Percentiles rank a stretch among this genome's conserved stretches.
These are phyloP conservation scores for Acipenser transmontanus DNA, from an alignment of 2,797 vertebrate species.

Conservation along the genomic window DNA sequence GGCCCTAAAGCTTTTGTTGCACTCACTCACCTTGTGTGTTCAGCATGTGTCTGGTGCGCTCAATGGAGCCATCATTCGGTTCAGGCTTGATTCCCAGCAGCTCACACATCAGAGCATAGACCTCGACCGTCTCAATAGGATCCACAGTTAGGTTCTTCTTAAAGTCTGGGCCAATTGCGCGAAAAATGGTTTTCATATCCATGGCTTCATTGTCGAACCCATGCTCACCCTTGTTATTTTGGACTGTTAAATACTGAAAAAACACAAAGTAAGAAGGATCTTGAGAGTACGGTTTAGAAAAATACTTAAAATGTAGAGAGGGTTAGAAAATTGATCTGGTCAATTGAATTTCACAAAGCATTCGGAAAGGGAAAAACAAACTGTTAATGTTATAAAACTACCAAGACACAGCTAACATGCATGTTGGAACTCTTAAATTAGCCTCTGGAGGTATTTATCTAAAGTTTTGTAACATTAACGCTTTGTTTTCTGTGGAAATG, in stretches of 20 bases:
- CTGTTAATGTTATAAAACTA: too few relatives aligned
- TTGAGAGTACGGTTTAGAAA: background rate
- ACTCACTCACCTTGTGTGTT: conserved; percentile 24
- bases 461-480: conserved; percentile 1
- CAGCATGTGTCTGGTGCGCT: conserved; percentile 54
- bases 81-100: conserved; percentile 77
- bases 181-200: conserved; percentile 89
- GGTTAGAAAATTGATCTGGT: background rate
- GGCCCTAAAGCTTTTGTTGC: background rate
- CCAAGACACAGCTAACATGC: background rate
- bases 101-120: conserved; percentile 79
- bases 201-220: conserved; percentile 69
- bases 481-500: too few relatives aligned
- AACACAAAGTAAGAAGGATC: conserved; percentile 9
- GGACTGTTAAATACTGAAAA: conserved; percentile 64
- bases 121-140: conserved; percentile 79
- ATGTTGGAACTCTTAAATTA: background rate
- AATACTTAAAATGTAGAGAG: background rate
- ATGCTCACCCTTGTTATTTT: conserved; percentile 76
- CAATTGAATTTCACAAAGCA: background rate
- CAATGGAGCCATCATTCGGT: conserved; percentile 68
- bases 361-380: too few relatives aligned
- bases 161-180: conserved; percentile 77
- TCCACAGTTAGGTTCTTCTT: conserved; percentile 60
- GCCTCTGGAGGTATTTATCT: conserved; percentile 2